Evolutionary conservation across 53 echinoderm and acorn worm genomes (phyloP), one percentile per base, ranked within the genome.

Genomic region (Hippasteria phrygiana): DNA sequence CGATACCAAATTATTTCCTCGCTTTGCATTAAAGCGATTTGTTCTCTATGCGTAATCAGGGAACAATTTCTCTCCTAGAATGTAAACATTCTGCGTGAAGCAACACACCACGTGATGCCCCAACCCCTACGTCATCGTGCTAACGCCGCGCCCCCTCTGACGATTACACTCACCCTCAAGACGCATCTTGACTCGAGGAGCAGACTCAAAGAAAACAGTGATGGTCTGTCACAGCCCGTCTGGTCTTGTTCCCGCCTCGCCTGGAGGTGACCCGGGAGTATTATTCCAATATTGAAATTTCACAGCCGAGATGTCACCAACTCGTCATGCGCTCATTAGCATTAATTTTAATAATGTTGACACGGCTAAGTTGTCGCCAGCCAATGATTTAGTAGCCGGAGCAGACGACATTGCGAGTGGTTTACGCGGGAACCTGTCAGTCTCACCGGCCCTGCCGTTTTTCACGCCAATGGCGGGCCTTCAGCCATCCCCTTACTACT

Each of bases 331-430:
- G 85, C 85, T 85, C 85, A 85, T 85, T 85, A 85, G 71, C 85
- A 85, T 85, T 85, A 69, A 85, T 85, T 85, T 71, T 85, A 69
- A 85, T 85, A 69, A 69, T 85, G 69, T 71, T 85, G 82, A 82
- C 82, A 64, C 65, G 63, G 82, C 24, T 85, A 71, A 69, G 88
- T 88, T 80, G 88, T 82, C 83, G 92, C 51, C 51, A 76, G 74
- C 92, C 92, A 92, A 92, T 92, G 88, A 92, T 92, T 88, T 92
- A 88, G 63, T 88, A 88, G 82, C 55, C 48, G 20, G 37, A 36
- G 51, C 37, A 50, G 71, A 70, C 46, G 85, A 51, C 63, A 24
- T 3, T n/a, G 70, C 16, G 51, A 85, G 64, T 28, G 85, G 43
- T 71, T 71, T 46, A 48, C 18, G 32, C 50, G 85, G 37, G 50